Percentiles rank a stretch among this genome's conserved stretches.
Evolutionary conservation across 2,797 vertebrate genomes (phyloP).

Genomic region (Caiman crocodilus): DNA sequence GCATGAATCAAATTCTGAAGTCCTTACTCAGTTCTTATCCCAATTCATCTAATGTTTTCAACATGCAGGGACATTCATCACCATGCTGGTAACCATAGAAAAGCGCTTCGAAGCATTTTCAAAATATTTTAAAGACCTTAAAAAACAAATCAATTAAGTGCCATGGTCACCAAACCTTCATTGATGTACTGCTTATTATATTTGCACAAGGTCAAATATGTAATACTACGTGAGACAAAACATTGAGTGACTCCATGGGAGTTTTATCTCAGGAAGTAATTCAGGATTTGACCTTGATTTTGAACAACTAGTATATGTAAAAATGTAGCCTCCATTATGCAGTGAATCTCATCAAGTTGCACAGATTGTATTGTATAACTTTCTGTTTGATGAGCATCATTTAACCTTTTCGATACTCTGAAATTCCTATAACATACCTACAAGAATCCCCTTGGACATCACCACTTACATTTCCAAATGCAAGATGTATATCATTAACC

Average conservation of each 20-base stretch:
- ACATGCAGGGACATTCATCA: not conserved
- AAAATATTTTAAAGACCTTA: constrained; percentile 39
- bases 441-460: constrained; percentile 41
- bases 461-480: constrained; percentile 42
- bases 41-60: not conserved
- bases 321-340: not conserved
- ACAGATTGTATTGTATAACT: constrained; percentile 32
- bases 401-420: constrained; percentile 61
- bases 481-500: constrained; percentile 57
- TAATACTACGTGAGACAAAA: constrained; percentile 26
- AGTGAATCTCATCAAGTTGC: constrained; percentile 15
- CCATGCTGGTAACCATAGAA: constrained; percentile 27
- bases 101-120: constrained; percentile 21
- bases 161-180: constrained; percentile 14
- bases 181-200: constrained; percentile 26
- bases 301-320: not conserved
- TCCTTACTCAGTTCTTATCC: not conserved
- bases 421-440: constrained; percentile 45
- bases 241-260: constrained; percentile 43
- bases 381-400: constrained; percentile 58
- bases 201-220: constrained; percentile 24
- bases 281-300: constrained; percentile 61
- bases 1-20: not conserved
- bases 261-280: constrained; percentile 41
- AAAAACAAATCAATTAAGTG: constrained; percentile 1